A percentile compares a stretch with the other conserved stretches of the same genome.
These are phyloP conservation scores for Dorcus parallelipipedus DNA, from an alignment of 2,888 invertebrate species.

Conservation along the genomic window DNA sequence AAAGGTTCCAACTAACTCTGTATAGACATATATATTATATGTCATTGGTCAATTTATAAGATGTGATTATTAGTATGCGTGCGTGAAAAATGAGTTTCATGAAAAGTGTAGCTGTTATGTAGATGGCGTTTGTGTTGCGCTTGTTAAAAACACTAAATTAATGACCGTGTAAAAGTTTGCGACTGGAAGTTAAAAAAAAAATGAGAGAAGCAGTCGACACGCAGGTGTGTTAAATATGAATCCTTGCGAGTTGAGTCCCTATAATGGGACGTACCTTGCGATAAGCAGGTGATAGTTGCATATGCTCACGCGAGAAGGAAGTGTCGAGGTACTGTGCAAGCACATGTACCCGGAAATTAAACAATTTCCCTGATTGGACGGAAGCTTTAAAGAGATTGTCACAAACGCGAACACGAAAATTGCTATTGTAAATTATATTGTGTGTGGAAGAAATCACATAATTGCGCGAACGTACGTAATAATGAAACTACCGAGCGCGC, in stretches of 20 bases:
- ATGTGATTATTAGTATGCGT: too few species aligned
- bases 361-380: constrained; percentile 44
- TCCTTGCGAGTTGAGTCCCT: constrained; percentile 12
- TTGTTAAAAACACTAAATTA: too few species aligned
- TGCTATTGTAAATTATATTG: background rate
- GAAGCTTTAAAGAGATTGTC: constrained; percentile 39
- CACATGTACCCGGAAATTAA: constrained; percentile 44
- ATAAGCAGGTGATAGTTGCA: constrained; percentile 29
- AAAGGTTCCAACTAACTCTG: too few species aligned
- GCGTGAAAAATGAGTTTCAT: too few species aligned
- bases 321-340: constrained; percentile 28
- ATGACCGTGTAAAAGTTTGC: too few species aligned
- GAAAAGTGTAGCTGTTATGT: too few species aligned
- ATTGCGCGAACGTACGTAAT: too few species aligned
- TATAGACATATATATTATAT: too few species aligned
- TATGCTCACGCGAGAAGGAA: constrained; percentile 30
- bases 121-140: too few species aligned
- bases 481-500: too few species aligned
- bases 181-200: too few species aligned
- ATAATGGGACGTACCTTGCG: constrained; percentile 22
- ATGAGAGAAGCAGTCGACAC: background rate
- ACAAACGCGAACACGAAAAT: constrained; percentile 23
- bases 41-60: too few species aligned
- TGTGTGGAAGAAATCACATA: background rate
- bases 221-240: constrained; percentile 12